Base-by-base conservation (phyloP, 1,140 invertebrate species). In the Bursaphelenchus mucronatus region DNA sequence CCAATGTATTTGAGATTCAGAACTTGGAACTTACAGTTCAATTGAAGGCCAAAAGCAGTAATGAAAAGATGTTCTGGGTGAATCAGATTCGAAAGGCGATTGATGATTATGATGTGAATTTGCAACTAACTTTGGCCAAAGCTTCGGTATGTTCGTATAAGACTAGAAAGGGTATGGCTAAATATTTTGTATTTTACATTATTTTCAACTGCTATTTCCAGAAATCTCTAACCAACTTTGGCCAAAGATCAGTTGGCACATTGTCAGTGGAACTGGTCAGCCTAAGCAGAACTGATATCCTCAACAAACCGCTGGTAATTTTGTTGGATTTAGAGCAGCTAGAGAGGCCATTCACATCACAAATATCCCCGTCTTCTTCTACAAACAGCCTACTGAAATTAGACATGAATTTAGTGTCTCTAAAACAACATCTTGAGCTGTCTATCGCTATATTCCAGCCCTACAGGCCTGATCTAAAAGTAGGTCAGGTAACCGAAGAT, bases 11-110 rank as follows among this genome's bases (percentile, higher is more conserved):
- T 15, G 15, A 61, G 13, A n/a, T 13, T 6, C 56, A 11, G 39
- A 15, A 46, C 61, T 43, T 63, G 45, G 46, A 44, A 56, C 40
- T 17, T 15, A 69, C 15, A 11, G 15, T 69, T 6, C 46, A 52
- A 11, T 8, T 70, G 64, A 46, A 49, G 40, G 69, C 69, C 13
- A 17, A 39, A n/a, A 73, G 52, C 40, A 10, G 69, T 9, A 70
- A 70, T 44, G 46, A 64, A 41, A 49, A 50, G 17, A 50, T 40
- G 13, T 41, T 74, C 13, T 70, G 68, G 68, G 30, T 41, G 8
- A 73, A n/a, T 10, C 71, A 71, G 46, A 15, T 71, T 4, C 19
- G 71, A 40, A 71, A 71, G 57, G 71, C 69, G 7, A 71, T 71
- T 53, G 69, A 70, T 41, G 44, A 69, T 11, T 74, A 49, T 43